Evolutionary conservation across 2,113 vertebrate species (phyloP).

Genomic region (Mesembrinibis cayennensis): DNA sequence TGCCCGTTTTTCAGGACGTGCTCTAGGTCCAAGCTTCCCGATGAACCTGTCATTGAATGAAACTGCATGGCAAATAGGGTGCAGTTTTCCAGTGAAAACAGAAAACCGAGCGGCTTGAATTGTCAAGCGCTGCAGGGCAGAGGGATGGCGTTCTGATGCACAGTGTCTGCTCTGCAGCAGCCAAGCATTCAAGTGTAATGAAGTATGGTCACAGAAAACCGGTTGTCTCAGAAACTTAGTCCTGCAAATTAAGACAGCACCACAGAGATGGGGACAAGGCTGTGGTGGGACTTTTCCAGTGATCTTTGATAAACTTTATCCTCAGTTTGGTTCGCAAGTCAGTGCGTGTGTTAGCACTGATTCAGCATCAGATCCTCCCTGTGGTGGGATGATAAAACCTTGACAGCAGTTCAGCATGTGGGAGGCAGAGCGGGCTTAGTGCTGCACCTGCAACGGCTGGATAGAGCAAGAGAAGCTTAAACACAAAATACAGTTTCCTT

Average conservation of each 20-base stretch:
- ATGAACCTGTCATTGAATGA: background rate
- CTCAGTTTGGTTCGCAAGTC: background rate
- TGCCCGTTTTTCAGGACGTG: background rate
- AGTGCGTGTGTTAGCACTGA: background rate
- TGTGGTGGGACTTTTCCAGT: background rate
- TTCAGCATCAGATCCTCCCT: background rate
- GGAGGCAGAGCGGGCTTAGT: background rate
- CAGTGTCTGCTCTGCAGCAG: background rate
- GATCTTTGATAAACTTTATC: background rate
- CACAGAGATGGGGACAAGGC: background rate
- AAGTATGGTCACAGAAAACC: background rate
- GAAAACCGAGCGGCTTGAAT: background rate
- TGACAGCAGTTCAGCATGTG: background rate
- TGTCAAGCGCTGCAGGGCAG: background rate
- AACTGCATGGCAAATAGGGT: background rate
- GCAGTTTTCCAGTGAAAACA: background rate
- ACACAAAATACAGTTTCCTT: background rate
- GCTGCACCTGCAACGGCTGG: background rate
- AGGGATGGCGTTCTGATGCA: background rate
- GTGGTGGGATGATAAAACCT: background rate
- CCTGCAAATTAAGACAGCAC: background rate
- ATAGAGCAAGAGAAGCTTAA: background rate
- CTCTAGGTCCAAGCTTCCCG: background rate
- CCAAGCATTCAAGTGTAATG: too few relatives aligned
- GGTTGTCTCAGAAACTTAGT: background rate